Conservation (phyloP, 1,140 invertebrate genomes). For the Calycopis cecrops region DNA sequence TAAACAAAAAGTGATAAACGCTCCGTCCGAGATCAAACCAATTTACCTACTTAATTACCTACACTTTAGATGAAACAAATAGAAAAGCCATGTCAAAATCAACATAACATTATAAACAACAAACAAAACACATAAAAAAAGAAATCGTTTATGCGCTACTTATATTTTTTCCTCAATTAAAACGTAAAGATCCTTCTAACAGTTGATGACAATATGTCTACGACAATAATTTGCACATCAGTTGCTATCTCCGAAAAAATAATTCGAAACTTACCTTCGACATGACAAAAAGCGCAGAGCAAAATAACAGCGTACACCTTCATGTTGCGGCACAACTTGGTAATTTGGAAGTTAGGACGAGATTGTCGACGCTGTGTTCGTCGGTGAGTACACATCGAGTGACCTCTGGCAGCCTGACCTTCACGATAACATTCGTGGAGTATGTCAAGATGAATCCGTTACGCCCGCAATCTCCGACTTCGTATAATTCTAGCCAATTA, state of each 20-base stretch:
- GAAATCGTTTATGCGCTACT: slow-evolving; percentile 6
- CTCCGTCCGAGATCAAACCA: no score
- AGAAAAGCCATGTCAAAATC: slow-evolving; percentile 1
- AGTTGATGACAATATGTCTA: slow-evolving; percentile 24
- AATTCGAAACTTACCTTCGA: slow-evolving; percentile 53
- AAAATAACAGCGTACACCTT: slow-evolving; percentile 42
- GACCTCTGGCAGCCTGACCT: slow-evolving; percentile 44
- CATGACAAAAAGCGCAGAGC: slow-evolving; percentile 40
- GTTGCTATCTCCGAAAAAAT: slow-evolving; percentile 4
- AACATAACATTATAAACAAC: slow-evolving; percentile 9
- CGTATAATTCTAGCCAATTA: no score
- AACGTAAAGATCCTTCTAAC: background rate
- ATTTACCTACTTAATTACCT: no score
- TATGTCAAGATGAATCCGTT: slow-evolving; percentile 14
- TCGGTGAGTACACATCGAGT: background rate
- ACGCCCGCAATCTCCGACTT: background rate
- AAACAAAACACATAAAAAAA: slow-evolving; percentile 17
- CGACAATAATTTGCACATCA: slow-evolving; percentile 7
- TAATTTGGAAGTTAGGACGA: background rate
- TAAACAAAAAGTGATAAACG: no score
- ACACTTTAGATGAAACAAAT: no score
- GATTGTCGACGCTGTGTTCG: background rate
- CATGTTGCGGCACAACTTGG: slow-evolving; percentile 36
- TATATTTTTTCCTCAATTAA: slow-evolving; percentile 2
- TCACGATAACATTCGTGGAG: slow-evolving; percentile 28